phyloP scores from a whole-genome alignment of 2,113 vertebrate genomes.

The Phoxinus phoxinus region DNA sequence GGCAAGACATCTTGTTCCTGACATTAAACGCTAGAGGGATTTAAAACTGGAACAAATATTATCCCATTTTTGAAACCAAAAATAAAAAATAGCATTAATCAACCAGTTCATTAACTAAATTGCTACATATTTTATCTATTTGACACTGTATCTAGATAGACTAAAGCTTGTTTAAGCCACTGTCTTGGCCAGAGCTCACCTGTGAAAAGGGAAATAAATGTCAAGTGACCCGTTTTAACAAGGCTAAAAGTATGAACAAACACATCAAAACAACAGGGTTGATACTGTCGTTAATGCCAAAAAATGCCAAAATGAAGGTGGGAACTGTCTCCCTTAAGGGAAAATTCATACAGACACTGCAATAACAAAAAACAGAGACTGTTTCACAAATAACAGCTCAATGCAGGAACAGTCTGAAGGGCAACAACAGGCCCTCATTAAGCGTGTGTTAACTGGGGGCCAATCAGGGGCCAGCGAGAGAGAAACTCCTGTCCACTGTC shows the following conservation, averaged over 20 bases:
- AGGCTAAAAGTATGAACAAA: not conserved
- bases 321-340: not conserved
- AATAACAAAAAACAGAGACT: constrained; percentile 60
- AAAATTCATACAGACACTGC: constrained; percentile 33
- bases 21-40: not conserved
- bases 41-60: not conserved
- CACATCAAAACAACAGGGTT: constrained; percentile 20
- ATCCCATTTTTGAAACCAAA: not conserved
- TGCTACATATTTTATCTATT: not conserved
- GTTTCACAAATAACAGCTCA: constrained; percentile 62
- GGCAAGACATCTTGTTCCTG: not conserved
- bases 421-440: constrained; percentile 49
- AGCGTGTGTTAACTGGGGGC: constrained; percentile 52
- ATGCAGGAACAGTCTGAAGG: constrained; percentile 39
- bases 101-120: not conserved
- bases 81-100: no score
- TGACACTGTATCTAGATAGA: not conserved
- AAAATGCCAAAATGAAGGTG: constrained; percentile 35
- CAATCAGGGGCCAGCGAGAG: constrained; percentile 53
- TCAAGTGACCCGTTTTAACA: not conserved
- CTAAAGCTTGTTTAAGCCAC: not conserved
- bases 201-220: not conserved
- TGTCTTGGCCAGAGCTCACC: not conserved
- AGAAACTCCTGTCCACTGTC: constrained; percentile 53
- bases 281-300: constrained; percentile 11